Conservation (phyloP, 2,888 invertebrate species). For the Tipula lateralis region DNA sequence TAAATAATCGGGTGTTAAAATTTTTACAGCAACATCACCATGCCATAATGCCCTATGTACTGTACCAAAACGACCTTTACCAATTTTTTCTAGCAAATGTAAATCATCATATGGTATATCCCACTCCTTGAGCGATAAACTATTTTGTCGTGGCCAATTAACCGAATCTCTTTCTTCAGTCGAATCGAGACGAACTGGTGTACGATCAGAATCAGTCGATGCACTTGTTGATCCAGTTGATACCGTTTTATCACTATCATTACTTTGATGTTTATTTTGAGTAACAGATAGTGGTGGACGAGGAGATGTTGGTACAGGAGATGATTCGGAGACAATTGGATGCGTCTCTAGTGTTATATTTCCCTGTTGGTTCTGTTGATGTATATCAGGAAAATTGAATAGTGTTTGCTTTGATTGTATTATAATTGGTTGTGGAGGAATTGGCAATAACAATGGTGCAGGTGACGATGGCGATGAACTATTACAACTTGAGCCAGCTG, state of each 20-base stretch:
- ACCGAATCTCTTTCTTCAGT: constrained; percentile 73
- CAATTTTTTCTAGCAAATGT: constrained; percentile 79
- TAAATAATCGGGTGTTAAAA: constrained; percentile 86
- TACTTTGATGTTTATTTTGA: constrained; percentile 55
- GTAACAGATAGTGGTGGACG: constrained; percentile 43
- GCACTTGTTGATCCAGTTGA: constrained; percentile 66
- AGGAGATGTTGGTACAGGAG: constrained; percentile 14
- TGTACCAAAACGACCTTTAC: constrained; percentile 88
- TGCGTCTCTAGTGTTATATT: constrained; percentile 52
- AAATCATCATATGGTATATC: constrained; percentile 97
- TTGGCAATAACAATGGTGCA: constrained; percentile 55
- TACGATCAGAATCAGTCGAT: constrained; percentile 79
- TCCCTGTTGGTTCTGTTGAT: constrained; percentile 36
- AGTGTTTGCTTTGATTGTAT: constrained; percentile 38
- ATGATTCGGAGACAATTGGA: constrained; percentile 38
- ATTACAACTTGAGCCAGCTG: constrained; percentile 92
- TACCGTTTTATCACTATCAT: constrained; percentile 66
- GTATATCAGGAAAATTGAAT: constrained; percentile 49
- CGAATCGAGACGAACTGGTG: constrained; percentile 68
- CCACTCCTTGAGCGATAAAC: constrained; percentile 90
- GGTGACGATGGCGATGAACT: constrained; percentile 95
- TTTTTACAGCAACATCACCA: constrained; percentile 95
- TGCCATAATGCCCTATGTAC: constrained; percentile 96
- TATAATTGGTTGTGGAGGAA: constrained; percentile 50
- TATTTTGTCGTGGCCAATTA: constrained; percentile 75